Evolutionary conservation across 2,113 vertebrate genomes (phyloP).

Genomic region (Odontophorus gujanensis): DNA sequence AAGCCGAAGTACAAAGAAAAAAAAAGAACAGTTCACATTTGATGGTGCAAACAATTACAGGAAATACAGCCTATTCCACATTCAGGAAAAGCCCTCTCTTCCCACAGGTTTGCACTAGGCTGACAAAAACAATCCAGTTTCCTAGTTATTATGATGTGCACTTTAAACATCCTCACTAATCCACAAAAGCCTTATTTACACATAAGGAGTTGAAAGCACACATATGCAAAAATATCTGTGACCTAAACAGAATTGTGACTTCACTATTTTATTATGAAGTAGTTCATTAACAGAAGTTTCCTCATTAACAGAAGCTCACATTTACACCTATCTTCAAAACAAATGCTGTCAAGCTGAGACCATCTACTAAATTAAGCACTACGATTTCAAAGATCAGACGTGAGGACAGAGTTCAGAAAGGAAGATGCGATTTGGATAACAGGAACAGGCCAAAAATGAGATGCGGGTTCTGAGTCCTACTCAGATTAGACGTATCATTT

Average conservation of each 20-base stretch:
- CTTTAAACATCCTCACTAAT: slow-evolving; percentile 69
- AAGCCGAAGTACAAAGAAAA: neutral
- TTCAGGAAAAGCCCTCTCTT: slow-evolving; percentile 72
- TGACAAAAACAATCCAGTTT: slow-evolving; percentile 76
- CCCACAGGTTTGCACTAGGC: slow-evolving; percentile 70
- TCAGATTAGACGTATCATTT: neutral
- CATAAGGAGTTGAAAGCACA: neutral
- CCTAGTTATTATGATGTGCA: slow-evolving; percentile 69
- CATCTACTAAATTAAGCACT: neutral
- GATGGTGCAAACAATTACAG: slow-evolving; percentile 75
- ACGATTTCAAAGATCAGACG: neutral
- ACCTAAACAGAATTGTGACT: slow-evolving; percentile 12
- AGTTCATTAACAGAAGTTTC: neutral
- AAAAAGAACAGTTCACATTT: slow-evolving; percentile 50
- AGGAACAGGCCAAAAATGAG: neutral
- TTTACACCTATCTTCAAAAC: neutral
- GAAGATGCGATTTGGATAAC: neutral
- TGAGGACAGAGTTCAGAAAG: neutral
- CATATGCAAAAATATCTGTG: slow-evolving; percentile 22
- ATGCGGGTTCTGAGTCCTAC: neutral
- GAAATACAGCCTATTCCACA: slow-evolving; percentile 72
- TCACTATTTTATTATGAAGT: neutral
- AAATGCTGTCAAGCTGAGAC: neutral
- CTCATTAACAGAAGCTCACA: too few species aligned
- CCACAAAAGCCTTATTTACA: slow-evolving; percentile 48